Percentiles rank a stretch among this genome's conserved stretches.
Evolutionary conservation across 2,888 invertebrate genomes (phyloP).

Genomic region (Nemotelus pantherinus): DNA sequence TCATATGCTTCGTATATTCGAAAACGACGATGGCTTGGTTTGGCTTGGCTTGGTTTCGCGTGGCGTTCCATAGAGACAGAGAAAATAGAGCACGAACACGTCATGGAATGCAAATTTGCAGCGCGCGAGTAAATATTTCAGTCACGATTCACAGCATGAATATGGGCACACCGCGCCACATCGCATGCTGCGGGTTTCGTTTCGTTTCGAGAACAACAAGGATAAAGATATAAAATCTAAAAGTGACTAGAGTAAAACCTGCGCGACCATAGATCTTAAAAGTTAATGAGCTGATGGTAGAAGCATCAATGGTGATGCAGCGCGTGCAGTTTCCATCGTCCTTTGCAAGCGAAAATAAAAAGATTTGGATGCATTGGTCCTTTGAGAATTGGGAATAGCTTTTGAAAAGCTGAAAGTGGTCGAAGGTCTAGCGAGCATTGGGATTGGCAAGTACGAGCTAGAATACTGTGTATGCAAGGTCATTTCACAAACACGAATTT

Average conservation of each 20-base stretch:
- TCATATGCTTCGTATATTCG: conserved; percentile 33
- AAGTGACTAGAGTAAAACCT: background rate
- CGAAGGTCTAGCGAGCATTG: too few relatives aligned
- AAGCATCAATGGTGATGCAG: background rate
- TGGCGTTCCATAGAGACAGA: background rate
- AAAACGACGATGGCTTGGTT: background rate
- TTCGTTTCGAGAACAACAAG: too few relatives aligned
- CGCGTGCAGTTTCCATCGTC: too few relatives aligned
- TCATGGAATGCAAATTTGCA: conserved; percentile 41
- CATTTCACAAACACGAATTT: too few relatives aligned
- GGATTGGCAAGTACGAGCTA: too few relatives aligned
- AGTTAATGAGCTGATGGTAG: conserved; percentile 14
- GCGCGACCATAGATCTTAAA: conserved; percentile 27
- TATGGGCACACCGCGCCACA: conserved; percentile 1
- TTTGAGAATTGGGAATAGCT: too few relatives aligned
- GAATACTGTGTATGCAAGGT: too few relatives aligned
- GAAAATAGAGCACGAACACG: conserved; percentile 36
- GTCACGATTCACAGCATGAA: conserved; percentile 33
- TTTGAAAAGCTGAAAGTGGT: too few relatives aligned
- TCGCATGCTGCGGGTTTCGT: background rate
- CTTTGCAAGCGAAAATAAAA: too few relatives aligned
- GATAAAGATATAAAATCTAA: conserved; percentile 16
- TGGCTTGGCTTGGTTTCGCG: too few relatives aligned
- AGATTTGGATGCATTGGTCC: too few relatives aligned
- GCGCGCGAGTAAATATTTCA: conserved; percentile 35